Evolutionary conservation across 2,113 vertebrate species (phyloP), one percentile per base, ranked within the genome.

Genomic region (Heptranchias perlo): DNA sequence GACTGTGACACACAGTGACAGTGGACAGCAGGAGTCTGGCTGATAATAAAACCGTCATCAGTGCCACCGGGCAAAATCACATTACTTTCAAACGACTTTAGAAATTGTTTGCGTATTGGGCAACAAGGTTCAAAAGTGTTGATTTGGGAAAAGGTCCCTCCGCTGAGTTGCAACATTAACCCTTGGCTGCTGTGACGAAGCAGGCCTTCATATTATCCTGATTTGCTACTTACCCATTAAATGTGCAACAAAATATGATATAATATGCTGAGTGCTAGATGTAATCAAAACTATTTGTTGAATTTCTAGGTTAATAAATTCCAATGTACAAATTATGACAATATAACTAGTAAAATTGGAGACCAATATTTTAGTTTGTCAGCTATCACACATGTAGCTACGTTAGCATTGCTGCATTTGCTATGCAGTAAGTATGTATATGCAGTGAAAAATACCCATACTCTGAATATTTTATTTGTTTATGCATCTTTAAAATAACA

Each of bases 1-100:
- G 98, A 98, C 97, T 97, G 97, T 98, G 97, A 99, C 98, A 96
- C 86, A 96, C 82, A 96, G 64, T 97, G 98, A 98, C 98, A 98
- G 97, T 96, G 97, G 98, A 97, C 98, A 98, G 98, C 97, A 96
- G 98, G 98, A 97, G 97, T 97, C 97, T 97, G 97, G 97, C 96
- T 62, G 97, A 97, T 97, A 97, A 96, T 93, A 61, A 96, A 97
- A 92, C 96, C 97, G 97, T 98, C 97, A 96, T 7, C 97, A 96
- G 96, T 97, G 97, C 97, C 97, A 97, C 73, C 54, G 97, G 97
- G 97, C 96, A 98, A 96, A 97, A 96, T 96, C 89, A 31, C 35
- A 64, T 84, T 92, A 96, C 96, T 97, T 96, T 96, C 97, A 76
- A 94, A 96, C 97, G 96, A 96, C 96, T 18, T 35, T 96, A 96